Base-by-base conservation (phyloP, 2,888 invertebrate species). In the Chalcosyrphus nemorum region DNA sequence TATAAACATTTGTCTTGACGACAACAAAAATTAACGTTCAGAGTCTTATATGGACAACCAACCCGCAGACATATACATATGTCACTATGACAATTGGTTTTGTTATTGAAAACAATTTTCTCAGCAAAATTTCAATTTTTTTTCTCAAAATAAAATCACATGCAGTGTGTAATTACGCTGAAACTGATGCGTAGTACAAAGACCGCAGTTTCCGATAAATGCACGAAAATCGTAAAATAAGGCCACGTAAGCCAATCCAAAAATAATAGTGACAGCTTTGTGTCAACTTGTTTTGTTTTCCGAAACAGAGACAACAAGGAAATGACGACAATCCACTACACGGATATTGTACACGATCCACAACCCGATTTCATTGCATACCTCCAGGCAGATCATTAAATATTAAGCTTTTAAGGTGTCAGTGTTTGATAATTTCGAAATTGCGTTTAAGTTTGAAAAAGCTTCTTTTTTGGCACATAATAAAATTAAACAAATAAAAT, bases 261-360 rank as follows among this genome's bases (percentile, higher is more conserved):
- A 76, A 59, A 76, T 76, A 76, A 59, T 19, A 24, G 50, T 75
- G 75, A 76, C 66, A 59, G n/a, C 17, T 56, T 56, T 5, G n/a
- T 24, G 45, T 47, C 32, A 74, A 65, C n/a, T 54, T 54, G 21
- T 32, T n/a, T n/a, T 41, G 17, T 41, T 65, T 17, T 65, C 41
- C 17, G 47, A 32, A 57, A 2, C 9, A 43, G 2, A 32, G n/a
- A 13, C 27, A 9, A 35, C 6, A 29, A 9, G 11, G 5, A 24
- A 24, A 24, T 15, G 29, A 45, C 32, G 32, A 43, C 19, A 45
- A 17, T 32, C 35, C 56, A 24, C 38, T 24, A 1, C n/a, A 45
- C 15, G 50, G 38, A 41, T 35, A 27, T 43, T 63, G 54, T 63
- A 63, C 35, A 43, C 6, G 54, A 32, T 74, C 72, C 72, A 63